Base-by-base conservation (phyloP, 35 echinoderm and acorn worm genomes). In the Amphiura filiformis region DNA sequence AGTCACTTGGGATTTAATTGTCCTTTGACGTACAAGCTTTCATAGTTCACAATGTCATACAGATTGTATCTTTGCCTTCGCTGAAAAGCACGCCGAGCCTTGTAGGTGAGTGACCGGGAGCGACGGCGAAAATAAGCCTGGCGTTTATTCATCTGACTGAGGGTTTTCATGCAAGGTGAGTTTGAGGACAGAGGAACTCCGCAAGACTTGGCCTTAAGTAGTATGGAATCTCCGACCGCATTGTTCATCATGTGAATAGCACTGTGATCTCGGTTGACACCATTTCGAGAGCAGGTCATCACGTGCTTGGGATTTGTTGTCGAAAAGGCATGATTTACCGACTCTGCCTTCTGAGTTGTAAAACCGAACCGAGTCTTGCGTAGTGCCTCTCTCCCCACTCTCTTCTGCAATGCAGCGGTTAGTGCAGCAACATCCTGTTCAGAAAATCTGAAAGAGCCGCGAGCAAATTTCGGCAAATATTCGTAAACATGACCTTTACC, bases 221-320 rank as follows among this genome's bases (percentile, higher is more conserved):
- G 2, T 18, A 70, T 70, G 26, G 61, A 70, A n/a, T 70, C 61
- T 3, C 61, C 61, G 2, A 70, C 61, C 2, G 28, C 7, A 70
- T 92, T 92, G 38, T 87, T 92, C 31, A 65, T 35, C 36, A 81
- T 76, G 32, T 92, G 90, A 22, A 92, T 87, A 33, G 84, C 90
- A 83, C 90, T 82, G 56, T 92, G 90, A 57, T 87, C 84, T 32
- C 90, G 22, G 33, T 26, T 49, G 28, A 14, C 3, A 38, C n/a
- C 56, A 76, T 92, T 92, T 34, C 90, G 38, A 5, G 84, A 32
- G 65, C 31, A 92, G n/a, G 90, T 92, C 1, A 36, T 39, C 35
- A 38, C 9, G 3, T 75, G 76, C 26, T 87, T 92, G 13, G 90
- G 90, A 78, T 92, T 92, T 3, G 90, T 92, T 20, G 65, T 87